Percentiles rank a stretch among this genome's conserved stretches.
Evolutionary conservation across 2,797 vertebrate species (phyloP).

Genomic region (Lepus townsendii): DNA sequence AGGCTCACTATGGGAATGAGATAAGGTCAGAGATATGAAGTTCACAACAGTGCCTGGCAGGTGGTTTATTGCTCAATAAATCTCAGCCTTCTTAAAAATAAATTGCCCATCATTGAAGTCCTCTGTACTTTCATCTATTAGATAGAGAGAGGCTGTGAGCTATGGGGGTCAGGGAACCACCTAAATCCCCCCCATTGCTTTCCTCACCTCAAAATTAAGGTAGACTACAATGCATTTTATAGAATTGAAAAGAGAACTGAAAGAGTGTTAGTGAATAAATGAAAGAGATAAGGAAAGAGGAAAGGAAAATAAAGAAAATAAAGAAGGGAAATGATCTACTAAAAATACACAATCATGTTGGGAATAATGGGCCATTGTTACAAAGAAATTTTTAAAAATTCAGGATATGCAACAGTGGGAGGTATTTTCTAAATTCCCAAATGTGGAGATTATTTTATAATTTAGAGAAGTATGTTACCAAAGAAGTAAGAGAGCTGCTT

Average conservation of each 20-base stretch:
- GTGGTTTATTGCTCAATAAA: too few relatives aligned
- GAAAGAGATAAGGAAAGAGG: background rate
- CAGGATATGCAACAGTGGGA: background rate
- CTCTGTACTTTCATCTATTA: background rate
- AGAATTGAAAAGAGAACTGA: background rate
- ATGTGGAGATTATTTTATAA: background rate
- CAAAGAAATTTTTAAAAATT: conserved; percentile 14
- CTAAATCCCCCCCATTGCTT: background rate
- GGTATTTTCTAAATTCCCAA: background rate
- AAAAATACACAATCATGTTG: background rate
- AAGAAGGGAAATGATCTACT: background rate
- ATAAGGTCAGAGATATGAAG: too few relatives aligned
- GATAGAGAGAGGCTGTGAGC: background rate
- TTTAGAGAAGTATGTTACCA: background rate
- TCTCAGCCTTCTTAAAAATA: too few relatives aligned
- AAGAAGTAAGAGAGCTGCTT: background rate
- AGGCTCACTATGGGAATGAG: too few relatives aligned
- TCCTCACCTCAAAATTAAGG: background rate
- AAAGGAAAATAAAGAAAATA: background rate
- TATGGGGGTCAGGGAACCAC: background rate
- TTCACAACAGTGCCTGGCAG: too few relatives aligned
- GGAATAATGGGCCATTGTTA: background rate
- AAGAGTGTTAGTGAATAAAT: background rate
- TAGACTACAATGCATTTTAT: background rate
- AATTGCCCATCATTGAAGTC: too few relatives aligned